Evolutionary conservation across 2,888 invertebrate genomes (phyloP), one percentile per base, ranked within the genome.

Genomic region (Ormyrus thymus): DNA sequence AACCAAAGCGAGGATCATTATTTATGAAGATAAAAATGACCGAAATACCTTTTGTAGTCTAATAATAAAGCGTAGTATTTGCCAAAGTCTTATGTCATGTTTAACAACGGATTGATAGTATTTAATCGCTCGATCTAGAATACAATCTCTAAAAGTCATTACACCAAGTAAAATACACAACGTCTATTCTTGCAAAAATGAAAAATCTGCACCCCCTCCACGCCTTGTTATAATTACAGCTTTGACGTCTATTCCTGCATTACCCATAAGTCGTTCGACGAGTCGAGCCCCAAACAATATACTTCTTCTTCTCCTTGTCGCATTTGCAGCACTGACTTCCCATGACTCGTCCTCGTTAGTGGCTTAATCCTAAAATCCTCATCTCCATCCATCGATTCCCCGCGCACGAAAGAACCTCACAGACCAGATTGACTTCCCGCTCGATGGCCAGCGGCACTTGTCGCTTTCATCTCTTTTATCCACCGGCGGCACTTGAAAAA

Each of bases 261-360:
- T 76, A 78, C 75, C 79, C 76, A 84, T 81, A 85, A 85, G 84
- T 85, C 84, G 82, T 83, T 80, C 83, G 83, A 82, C 66, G 86
- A 85, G 81, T 85, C 85, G 76, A 80, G 77, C 79, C 82, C 83
- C 80, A 77, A 65, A 29, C 29, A 29, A 84, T 81, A 46, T 80
- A 51, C 48, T 83, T 83, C 77, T 88, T 89, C 76, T 87, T 87
- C 80, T 86, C 86, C 46, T 89, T 87, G 82, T 87, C 86, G 69
- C 90, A 90, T 84, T 90, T 90, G 86, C 90, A 90, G 81, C 90
- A 90, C 81, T 90, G 88, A 83, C 87, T 88, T 71, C 90, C 90
- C 90, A 90, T 90, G 78, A 81, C 74, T 61, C 64, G 68, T 76
- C 46, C 43, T 61, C 69, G 48, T 55, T 74, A 56, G 65, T 70